Base-by-base conservation (phyloP, 2,797 vertebrate genomes). In the Telmatherina bonti region DNA sequence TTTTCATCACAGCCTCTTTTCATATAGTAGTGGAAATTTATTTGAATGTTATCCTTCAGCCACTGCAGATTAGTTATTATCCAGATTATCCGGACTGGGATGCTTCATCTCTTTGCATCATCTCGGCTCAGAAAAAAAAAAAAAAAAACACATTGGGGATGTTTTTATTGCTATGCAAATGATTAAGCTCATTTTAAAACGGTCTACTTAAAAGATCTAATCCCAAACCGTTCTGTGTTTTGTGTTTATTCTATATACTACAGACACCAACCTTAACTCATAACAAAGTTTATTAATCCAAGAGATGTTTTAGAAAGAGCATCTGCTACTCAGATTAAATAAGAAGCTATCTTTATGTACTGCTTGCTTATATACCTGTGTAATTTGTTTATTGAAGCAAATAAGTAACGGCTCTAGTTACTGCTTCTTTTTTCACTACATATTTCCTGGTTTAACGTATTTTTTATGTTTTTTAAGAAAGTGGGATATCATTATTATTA, bases 1-100 rank as follows among this genome's bases (percentile, higher is more conserved):
- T 10, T 74, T 73, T 24, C 0, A 35, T 61, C 75, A 81, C 49
- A 33, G 27, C n/a, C 8, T 74, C 4, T 33, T 33, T 58, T 67
- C 6, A 38, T 64, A 72, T 20, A 67, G 54, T 55, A 27, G 20
- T 38, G 38, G 2, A 36, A 47, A 62, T 62, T n/a, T 52, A 33
- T 31, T 57, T 72, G 52, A 26, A 6, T 60, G 54, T 51, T 67
- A 30, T 36, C 18, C 35, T 66, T 62, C 5, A 45, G 65, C 51
- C 26, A 58, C 31, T 61, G 55, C 55, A 22, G 30, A 31, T 57
- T 10, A 57, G 22, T 51, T 26, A 22, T 47, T 10, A 10, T 47
- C 9, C 7, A 47, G 9, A 26, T 26, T 51, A 29, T 27, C 27
- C 27, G 29, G 7, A 29, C 5, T 15, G 24, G 60, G 24, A 70